phyloP scores from a whole-genome alignment of 1,140 invertebrate genomes.

The Orius laevigatus region DNA sequence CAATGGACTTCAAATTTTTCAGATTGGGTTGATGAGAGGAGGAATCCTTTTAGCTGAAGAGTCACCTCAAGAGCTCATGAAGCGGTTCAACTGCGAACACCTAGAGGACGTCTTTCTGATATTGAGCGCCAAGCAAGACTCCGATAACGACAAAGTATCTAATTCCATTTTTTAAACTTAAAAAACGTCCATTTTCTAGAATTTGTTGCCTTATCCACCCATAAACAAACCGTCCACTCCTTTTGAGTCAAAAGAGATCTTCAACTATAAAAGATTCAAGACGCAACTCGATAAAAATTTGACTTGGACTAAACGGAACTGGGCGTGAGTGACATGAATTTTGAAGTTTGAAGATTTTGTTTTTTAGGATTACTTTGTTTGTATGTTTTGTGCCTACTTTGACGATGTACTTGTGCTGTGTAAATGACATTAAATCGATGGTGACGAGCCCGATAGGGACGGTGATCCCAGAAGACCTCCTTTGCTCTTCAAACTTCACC shows the following conservation, averaged over 20 bases:
- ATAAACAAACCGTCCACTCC: constrained; percentile 1
- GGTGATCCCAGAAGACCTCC: too few relatives aligned
- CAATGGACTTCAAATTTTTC: too few relatives aligned
- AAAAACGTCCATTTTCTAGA: background rate
- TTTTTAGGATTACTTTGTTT: constrained; percentile 31
- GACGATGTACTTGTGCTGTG: constrained; percentile 40
- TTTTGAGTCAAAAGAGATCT: constrained; percentile 10
- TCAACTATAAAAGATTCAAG: constrained; percentile 23
- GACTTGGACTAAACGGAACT: constrained; percentile 71
- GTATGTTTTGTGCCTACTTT: constrained; percentile 38
- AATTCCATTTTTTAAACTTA: background rate
- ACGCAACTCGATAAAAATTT: constrained; percentile 83
- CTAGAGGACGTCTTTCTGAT: constrained; percentile 46
- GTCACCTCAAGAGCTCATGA: constrained; percentile 33
- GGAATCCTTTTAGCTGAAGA: constrained; percentile 40
- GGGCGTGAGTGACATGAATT: constrained; percentile 60
- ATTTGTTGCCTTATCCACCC: background rate
- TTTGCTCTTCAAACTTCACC: too few relatives aligned
- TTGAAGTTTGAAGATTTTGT: too few relatives aligned
- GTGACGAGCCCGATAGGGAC: too few relatives aligned
- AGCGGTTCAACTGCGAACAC: constrained; percentile 28
- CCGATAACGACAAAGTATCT: constrained; percentile 3
- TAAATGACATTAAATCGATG: too few relatives aligned
- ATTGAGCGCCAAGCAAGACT: constrained; percentile 25
- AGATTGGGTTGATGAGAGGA: constrained; percentile 43